These are phyloP conservation scores for Tretioscincus oriximinensis DNA, from an alignment of 2,113 vertebrate species.

Conservation along the genomic window DNA sequence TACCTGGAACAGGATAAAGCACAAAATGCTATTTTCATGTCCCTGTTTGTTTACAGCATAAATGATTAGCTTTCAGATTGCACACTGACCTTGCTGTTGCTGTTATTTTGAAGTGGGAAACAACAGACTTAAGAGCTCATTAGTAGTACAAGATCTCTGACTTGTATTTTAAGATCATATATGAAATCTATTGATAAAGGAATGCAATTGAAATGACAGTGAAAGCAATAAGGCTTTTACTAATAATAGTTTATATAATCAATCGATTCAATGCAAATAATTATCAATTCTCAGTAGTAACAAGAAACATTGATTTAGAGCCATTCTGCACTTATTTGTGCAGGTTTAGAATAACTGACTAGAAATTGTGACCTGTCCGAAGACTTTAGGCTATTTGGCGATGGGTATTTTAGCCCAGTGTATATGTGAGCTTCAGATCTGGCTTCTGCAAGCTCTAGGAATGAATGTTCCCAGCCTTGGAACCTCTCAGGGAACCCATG, in stretches of 20 bases:
- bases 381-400: too few species aligned
- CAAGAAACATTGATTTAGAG: too few species aligned
- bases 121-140: conserved; percentile 9
- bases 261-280: background rate
- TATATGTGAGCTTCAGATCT: too few species aligned
- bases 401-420: too few species aligned
- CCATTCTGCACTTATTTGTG: too few species aligned
- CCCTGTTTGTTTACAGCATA: background rate
- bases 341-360: too few species aligned
- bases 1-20: background rate
- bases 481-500: too few species aligned
- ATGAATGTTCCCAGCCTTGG: too few species aligned
- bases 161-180: conserved; percentile 5
- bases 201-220: background rate
- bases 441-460: too few species aligned
- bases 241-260: background rate
- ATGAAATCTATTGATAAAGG: too few species aligned
- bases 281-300: too few species aligned
- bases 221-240: background rate
- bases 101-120: conserved; percentile 34
- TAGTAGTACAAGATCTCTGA: conserved; percentile 22
- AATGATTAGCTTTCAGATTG: background rate
- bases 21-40: background rate
- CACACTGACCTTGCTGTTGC: conserved; percentile 8
- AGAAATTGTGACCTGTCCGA: too few species aligned